Conservation (phyloP, 2,113 vertebrate genomes). For the Sceloporus tristichus region DNA sequence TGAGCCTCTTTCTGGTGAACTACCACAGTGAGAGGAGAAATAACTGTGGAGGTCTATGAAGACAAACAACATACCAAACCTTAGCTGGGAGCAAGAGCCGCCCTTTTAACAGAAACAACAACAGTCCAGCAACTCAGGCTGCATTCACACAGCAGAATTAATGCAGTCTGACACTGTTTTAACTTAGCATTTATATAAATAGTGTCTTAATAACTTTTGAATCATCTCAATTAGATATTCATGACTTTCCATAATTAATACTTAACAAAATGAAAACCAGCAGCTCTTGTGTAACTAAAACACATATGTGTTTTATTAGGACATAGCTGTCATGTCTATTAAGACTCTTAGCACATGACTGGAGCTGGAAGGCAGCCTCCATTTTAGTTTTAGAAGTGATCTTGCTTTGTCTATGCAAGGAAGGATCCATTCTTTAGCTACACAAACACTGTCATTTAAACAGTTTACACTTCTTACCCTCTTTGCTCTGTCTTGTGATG, state of each 20-base stretch:
- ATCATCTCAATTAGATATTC: background rate
- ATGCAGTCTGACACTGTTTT: too few relatives aligned
- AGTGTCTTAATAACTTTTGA: fast-evolving
- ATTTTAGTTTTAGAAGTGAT: background rate
- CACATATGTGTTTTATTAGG: background rate
- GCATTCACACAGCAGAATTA: too few relatives aligned
- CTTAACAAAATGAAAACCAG: background rate
- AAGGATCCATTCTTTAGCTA: background rate
- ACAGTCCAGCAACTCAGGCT: background rate
- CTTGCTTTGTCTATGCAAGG: background rate
- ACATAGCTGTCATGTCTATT: background rate
- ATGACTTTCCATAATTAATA: background rate
- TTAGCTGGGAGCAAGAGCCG: background rate
- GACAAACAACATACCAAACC: background rate
- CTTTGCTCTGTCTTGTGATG: background rate
- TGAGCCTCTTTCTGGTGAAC: background rate
- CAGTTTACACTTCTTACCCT: background rate
- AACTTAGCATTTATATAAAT: background rate
- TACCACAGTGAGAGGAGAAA: background rate
- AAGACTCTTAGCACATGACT: background rate
- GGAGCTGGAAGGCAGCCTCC: too few relatives aligned
- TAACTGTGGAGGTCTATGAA: too few relatives aligned
- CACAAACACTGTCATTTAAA: background rate
- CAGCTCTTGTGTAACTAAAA: background rate
- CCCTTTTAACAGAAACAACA: fast-evolving